A percentile compares a stretch with the other conserved stretches of the same genome.
phyloP scores from a whole-genome alignment of 2,797 vertebrate genomes.

The Otolemur crassicaudatus region DNA sequence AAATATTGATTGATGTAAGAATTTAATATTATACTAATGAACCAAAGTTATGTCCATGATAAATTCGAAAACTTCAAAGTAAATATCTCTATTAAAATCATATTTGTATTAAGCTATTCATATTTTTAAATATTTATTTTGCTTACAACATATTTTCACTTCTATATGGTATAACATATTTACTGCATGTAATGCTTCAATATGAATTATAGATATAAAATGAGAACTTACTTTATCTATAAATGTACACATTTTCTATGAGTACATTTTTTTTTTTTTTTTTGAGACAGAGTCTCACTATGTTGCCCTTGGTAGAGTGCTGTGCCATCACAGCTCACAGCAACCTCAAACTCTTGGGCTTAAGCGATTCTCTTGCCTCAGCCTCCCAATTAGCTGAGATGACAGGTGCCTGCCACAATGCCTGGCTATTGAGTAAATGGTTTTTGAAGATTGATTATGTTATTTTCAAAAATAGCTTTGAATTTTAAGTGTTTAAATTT shows the following conservation, averaged over 20 bases:
- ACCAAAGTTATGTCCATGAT: background rate
- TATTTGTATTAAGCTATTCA: constrained; percentile 16
- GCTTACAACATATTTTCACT: constrained; percentile 5
- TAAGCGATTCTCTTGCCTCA: too few relatives aligned
- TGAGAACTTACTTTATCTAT: background rate
- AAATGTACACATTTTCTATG: background rate
- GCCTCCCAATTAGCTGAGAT: too few relatives aligned
- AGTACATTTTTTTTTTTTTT: constrained; percentile 39
- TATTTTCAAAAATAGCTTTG: background rate
- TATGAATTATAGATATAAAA: background rate
- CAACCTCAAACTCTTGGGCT: too few relatives aligned
- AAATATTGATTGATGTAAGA: constrained; percentile 61
- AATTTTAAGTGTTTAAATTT: background rate
- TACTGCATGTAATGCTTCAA: background rate
- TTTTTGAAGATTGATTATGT: background rate
- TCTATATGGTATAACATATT: background rate
- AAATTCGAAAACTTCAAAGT: background rate
- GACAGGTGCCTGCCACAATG: too few relatives aligned
- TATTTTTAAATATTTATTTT: background rate
- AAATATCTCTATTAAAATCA: background rate
- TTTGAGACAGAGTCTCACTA: background rate
- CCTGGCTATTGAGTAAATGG: too few relatives aligned
- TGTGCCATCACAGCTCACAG: too few relatives aligned
- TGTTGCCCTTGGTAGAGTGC: too few relatives aligned
- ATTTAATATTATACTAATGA: background rate